Conservation (phyloP, 2,888 invertebrate species). For the Anodontia alba region DNA sequence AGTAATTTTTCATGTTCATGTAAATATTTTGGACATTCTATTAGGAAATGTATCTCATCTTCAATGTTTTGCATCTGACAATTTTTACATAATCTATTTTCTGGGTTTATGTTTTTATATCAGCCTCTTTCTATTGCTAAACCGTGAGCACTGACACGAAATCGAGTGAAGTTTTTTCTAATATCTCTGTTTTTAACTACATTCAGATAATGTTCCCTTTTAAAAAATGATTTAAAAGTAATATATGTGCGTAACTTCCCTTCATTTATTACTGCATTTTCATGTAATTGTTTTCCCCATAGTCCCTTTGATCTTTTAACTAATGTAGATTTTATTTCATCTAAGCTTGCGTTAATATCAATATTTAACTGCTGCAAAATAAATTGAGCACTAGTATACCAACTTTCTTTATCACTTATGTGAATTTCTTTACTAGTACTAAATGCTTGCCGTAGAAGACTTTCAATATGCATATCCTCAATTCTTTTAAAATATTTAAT, state of each 20-base stretch:
- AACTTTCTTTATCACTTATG: not conserved
- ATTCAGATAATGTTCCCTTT: not conserved
- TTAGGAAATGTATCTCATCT: too few species aligned
- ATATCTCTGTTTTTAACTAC: not conserved
- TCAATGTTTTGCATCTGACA: not conserved
- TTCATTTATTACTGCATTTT: constrained; percentile 1
- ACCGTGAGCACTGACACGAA: not conserved
- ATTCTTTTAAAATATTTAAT: not conserved
- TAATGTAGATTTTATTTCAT: too few species aligned
- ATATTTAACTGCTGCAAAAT: too few species aligned
- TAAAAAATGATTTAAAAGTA: not conserved
- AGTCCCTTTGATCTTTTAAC: not conserved
- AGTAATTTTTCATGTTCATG: too few species aligned
- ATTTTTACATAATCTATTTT: not conserved
- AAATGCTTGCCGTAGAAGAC: not conserved
- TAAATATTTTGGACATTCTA: too few species aligned
- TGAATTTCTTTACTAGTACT: not conserved
- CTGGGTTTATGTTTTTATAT: not conserved
- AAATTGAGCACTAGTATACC: not conserved
- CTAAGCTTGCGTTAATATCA: too few species aligned
- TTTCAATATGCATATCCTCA: not conserved
- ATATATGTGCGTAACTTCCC: too few species aligned
- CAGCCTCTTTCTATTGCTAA: not conserved
- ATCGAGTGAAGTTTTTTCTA: not conserved
- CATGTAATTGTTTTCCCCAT: not conserved